Base-by-base conservation (phyloP, 1,140 invertebrate genomes). In the Macrosteles quadrilineatus region DNA sequence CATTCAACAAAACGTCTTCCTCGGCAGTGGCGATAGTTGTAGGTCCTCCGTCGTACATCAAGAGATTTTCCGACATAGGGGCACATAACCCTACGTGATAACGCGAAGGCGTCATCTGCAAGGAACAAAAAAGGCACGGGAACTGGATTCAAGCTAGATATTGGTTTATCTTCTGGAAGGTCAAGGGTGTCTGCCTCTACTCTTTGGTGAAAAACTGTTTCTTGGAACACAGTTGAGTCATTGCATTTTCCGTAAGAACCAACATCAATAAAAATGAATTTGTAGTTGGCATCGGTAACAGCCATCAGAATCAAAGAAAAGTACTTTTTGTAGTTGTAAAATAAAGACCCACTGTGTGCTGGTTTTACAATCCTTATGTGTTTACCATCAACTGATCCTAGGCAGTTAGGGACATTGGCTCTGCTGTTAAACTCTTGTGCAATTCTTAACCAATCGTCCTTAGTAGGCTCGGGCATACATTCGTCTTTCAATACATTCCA, bases 271-370 rank as follows among this genome's bases (percentile, higher is more conserved):
- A 77, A 75, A n/a, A 77, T 68, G 75, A 83, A 83, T 62, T 76
- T 73, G 69, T 80, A 84, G 59, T 82, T 69, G 40, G 76, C 76
- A 73, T 83, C 80, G n/a, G 79, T 78, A 47, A 83, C 62, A 21
- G 78, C 82, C 40, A 83, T 69, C 30, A 85, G 68, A 29, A 83
- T 78, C 21, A 83, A 76, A 50, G 78, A 80, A 62, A 78, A 81
- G 63, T 68, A 76, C 1, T 73, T 65, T 73, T 84, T 84, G 64
- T 82, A 81, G 69, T 83, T 84, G 53, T 75, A 80, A 76, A 72
- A 83, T 50, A 72, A 67, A 19, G 76, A 72, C 31, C 81, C 80
- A 65, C 72, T 76, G 31, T 76, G 72, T 30, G 47, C 1, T 50
- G 80, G 80, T 76, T 81, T 70, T 79, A 83, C 79, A 71, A 79